Evolutionary conservation across 2,797 vertebrate species (phyloP).

Genomic region (Hypotaenidia philippensis): DNA sequence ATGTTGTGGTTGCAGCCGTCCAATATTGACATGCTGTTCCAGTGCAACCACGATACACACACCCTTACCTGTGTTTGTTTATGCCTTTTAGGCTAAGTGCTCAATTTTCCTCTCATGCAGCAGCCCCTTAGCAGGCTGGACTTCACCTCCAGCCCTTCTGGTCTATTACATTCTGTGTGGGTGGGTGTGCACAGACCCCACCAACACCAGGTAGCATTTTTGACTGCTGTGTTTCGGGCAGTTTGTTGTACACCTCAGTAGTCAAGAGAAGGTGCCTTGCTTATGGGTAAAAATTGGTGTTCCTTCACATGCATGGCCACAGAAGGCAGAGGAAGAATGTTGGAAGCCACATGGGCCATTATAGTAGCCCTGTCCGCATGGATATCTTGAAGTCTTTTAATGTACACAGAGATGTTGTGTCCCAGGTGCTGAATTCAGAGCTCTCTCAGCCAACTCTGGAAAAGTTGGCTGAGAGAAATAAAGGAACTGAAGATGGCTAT

Average conservation of each 20-base stretch:
- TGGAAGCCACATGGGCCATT: background rate
- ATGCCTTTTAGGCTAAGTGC: background rate
- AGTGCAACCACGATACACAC: background rate
- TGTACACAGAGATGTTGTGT: background rate
- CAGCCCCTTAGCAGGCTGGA: background rate
- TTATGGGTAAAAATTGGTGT: background rate
- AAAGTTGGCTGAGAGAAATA: too few species aligned
- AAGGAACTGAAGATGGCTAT: background rate
- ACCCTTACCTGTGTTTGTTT: background rate
- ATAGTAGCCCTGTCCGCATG: background rate
- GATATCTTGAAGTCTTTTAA: background rate
- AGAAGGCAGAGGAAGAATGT: background rate
- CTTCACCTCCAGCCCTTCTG: background rate
- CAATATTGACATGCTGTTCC: background rate
- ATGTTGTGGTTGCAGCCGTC: background rate
- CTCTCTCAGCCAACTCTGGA: background rate
- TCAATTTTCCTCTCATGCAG: background rate
- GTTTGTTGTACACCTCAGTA: background rate
- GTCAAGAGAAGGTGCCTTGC: background rate
- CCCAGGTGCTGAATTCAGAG: background rate
- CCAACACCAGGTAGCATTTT: fast-evolving
- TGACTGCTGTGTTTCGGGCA: background rate
- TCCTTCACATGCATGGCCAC: background rate
- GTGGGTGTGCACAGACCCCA: background rate
- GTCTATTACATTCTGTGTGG: fast-evolving